Evolutionary conservation across 2,888 invertebrate species (phyloP), one percentile per base, ranked within the genome.

Genomic region (Lochmaea capreae): DNA sequence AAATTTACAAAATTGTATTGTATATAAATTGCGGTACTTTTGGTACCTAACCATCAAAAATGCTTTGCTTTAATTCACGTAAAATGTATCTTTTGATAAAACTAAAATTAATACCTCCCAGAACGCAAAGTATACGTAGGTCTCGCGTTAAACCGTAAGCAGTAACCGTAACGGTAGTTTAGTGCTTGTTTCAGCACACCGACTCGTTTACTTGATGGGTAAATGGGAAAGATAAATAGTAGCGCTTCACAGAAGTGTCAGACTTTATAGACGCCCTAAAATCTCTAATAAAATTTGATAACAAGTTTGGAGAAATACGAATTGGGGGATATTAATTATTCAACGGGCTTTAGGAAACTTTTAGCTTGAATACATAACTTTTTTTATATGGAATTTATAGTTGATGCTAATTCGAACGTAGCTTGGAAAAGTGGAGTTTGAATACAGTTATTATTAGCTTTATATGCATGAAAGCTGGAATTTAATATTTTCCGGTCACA

Each of bases 41-140:
- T 12, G 5, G 0, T 33, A 39, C 33, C 8, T 49, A 8, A 14
- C 49, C 12, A 12, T 49, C 5, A 9, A 49, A 49, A 5, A 49
- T 49, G 4, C 49, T 6, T n/a, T 49, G 14, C 12, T 39, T 39
- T n/a, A 42, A 61, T 61, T 61, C 42, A 33, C n/a, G 33, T 61
- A 39, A 39, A 61, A 26, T 61, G 61, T 66, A 54, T 67, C 68
- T 58, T 59, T 65, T n/a, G 61, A 73, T 59, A 62, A 49, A 65
- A 66, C 69, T 69, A 59, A 42, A 73, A 65, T 69, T 63, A 68
- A 73, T 73, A 63, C 59, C 16, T 66, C 33, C 12, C 52, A 43
- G 22, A 59, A 54, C 18, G 54, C 22, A 54, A 54, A 16, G 57
- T 63, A 62, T n/a, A 22, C 62, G 43, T 43, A 63, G 62, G 42